Evolutionary conservation across 2,113 vertebrate genomes (phyloP).

Genomic region (Salvelinus sp.): DNA sequence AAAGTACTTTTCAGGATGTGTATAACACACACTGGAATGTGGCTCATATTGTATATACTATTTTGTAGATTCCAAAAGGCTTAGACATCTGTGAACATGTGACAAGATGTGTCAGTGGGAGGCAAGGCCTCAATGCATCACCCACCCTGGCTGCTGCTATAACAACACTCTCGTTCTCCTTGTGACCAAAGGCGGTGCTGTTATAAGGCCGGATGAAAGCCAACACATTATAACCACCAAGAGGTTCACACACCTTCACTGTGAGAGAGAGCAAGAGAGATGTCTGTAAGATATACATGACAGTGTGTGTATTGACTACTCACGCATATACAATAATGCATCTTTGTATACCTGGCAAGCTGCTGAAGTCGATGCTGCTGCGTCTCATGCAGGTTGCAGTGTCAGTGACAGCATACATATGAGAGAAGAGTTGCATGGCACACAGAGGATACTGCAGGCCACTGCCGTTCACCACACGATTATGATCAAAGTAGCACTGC

Average conservation of each 20-base stretch:
- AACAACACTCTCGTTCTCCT: constrained; percentile 72
- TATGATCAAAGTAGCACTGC: constrained; percentile 86
- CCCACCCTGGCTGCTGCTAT: constrained; percentile 85
- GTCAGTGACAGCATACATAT: constrained; percentile 89
- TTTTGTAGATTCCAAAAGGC: neutral
- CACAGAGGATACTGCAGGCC: constrained; percentile 83
- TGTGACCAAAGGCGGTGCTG: constrained; percentile 72
- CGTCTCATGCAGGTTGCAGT: constrained; percentile 92
- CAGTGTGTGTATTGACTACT: neutral
- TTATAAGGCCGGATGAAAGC: constrained; percentile 82
- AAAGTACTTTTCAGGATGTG: too few species aligned
- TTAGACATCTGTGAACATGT: neutral
- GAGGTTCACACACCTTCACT: constrained; percentile 88
- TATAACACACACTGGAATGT: too few species aligned
- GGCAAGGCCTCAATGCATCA: constrained; percentile 1
- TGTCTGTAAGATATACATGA: neutral
- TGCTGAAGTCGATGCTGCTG: constrained; percentile 81
- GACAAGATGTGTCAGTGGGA: too few species aligned
- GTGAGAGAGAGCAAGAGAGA: neutral
- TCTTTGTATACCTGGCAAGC: constrained; percentile 80
- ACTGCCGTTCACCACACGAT: constrained; percentile 68
- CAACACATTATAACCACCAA: constrained; percentile 87
- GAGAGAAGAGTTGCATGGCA: constrained; percentile 91
- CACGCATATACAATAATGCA: neutral
- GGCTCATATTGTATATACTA: too few species aligned